Percentiles rank a stretch among this genome's conserved stretches.
These are phyloP conservation scores for Polia nebulosa DNA, from an alignment of 2,888 invertebrate species.

Conservation along the genomic window DNA sequence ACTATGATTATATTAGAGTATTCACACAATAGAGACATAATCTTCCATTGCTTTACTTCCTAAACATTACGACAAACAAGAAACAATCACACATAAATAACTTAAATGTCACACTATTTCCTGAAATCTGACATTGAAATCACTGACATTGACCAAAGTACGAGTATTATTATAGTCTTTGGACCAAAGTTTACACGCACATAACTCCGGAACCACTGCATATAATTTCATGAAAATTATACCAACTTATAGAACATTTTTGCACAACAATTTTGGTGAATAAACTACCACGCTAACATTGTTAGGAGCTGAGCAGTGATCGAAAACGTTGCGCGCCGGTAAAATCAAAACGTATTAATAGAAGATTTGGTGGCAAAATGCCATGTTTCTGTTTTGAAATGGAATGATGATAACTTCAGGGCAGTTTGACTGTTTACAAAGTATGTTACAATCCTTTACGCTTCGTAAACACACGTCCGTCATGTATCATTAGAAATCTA, in stretches of 20 bases:
- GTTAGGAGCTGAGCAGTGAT: slow-evolving; percentile 23
- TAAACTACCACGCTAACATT: background rate
- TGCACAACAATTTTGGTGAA: background rate
- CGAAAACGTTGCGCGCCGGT: slow-evolving; percentile 4
- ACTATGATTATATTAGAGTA: no score
- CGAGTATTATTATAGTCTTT: no score
- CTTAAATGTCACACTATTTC: slow-evolving; percentile 39
- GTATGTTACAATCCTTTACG: slow-evolving; percentile 16
- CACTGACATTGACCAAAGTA: slow-evolving; percentile 37
- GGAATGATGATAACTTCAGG: slow-evolving; percentile 39
- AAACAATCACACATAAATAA: slow-evolving; percentile 3
- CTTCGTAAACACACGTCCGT: slow-evolving; percentile 29
- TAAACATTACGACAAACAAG: slow-evolving; percentile 30
- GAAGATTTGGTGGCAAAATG: slow-evolving; percentile 47
- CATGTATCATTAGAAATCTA: slow-evolving; percentile 25
- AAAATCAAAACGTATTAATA: slow-evolving; percentile 36
- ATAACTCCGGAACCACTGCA: slow-evolving; percentile 40
- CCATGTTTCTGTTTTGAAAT: slow-evolving; percentile 38
- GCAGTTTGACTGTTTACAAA: slow-evolving; percentile 37
- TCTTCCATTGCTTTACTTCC: background rate
- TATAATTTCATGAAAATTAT: slow-evolving; percentile 25
- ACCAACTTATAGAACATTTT: background rate
- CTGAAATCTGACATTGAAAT: slow-evolving; percentile 42
- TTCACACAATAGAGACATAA: background rate
- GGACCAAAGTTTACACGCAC: slow-evolving; percentile 22